These are phyloP conservation scores for Cheracebus regulus DNA, from an alignment of 2,797 vertebrate genomes.

Conservation along the genomic window DNA sequence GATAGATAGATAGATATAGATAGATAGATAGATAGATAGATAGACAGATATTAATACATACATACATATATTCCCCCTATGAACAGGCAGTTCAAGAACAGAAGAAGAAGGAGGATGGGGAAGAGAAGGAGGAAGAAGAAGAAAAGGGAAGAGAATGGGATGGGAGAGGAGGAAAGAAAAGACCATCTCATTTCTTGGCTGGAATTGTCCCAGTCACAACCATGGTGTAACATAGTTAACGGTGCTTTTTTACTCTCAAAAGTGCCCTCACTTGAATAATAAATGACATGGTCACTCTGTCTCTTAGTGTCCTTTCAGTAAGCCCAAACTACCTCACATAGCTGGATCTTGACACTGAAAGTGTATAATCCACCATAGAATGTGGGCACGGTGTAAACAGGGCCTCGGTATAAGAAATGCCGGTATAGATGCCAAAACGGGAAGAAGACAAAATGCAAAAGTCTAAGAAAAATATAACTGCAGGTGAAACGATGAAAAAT, in stretches of 20 bases:
- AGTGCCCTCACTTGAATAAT: neutral
- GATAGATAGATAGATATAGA: neutral
- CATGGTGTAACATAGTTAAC: neutral
- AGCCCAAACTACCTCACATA: neutral
- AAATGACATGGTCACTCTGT: neutral
- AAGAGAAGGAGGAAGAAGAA: neutral
- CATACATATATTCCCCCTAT: too few relatives aligned
- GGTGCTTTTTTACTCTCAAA: neutral
- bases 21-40: neutral
- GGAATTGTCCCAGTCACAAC: accelerated
- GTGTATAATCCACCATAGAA: accelerated
- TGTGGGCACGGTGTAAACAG: accelerated
- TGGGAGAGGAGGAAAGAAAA: neutral
- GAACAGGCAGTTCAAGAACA: neutral
- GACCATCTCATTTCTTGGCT: neutral
- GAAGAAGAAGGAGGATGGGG: neutral
- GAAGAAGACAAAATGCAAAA: neutral
- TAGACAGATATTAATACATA: too few relatives aligned
- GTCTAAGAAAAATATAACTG: neutral
- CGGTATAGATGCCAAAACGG: accelerated
- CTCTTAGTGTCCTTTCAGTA: neutral
- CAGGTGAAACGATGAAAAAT: neutral
- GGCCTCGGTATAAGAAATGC: accelerated
- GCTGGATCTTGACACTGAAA: neutral
- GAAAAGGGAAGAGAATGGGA: neutral